Base-by-base conservation (phyloP, 2,797 vertebrate species). In the Acomys russatus region DNA sequence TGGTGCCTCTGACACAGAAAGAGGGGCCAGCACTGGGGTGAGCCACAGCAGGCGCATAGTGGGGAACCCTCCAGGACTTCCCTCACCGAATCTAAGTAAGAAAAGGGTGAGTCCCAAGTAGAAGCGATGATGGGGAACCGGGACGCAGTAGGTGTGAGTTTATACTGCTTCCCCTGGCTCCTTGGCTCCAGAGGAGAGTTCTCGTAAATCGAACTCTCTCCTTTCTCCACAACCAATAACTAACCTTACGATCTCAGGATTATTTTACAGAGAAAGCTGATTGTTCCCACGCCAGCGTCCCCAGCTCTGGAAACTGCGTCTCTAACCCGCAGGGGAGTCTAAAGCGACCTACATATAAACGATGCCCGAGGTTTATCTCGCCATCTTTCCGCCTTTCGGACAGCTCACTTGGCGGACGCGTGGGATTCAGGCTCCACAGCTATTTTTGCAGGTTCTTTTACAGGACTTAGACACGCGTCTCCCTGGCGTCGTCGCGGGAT, bases 321-420 rank as follows among this genome's bases (percentile, higher is more conserved):
- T 96, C 96, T 54, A 20, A 79, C 35, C 56, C 92, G 89, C 95
- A 61, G 28, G 1, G 11, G 10, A 90, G 25, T 85, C 28, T 23
- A 70, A 30, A 22, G 49, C 25, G 5, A 1, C 30, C 2, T 30
- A 33, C 18, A 33, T 0, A 30, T 3, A 54, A 38, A 61, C 87
- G 30, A 76, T 28, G 12, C 20, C 54, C 5, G 12, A 18, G 35
- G 33, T 22, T 56, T 92, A 3, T 78, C 44, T 88, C 4, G 7
- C 33, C 20, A 12, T 44, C 44, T 88, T 78, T 83, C 49, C 12
- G 0, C 38, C 59, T 77, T 87, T 64, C 66, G n/a, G 68, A 64
- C 35, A 82, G 35, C 14, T 92, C 83, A 17, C 28, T 56, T 14
- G 56, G 9, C 12, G 1, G 71, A 64, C 80, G 61, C n/a, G 38